These are phyloP conservation scores for Agrenia bidenticulata DNA, from an alignment of 2,888 invertebrate species.

Conservation along the genomic window DNA sequence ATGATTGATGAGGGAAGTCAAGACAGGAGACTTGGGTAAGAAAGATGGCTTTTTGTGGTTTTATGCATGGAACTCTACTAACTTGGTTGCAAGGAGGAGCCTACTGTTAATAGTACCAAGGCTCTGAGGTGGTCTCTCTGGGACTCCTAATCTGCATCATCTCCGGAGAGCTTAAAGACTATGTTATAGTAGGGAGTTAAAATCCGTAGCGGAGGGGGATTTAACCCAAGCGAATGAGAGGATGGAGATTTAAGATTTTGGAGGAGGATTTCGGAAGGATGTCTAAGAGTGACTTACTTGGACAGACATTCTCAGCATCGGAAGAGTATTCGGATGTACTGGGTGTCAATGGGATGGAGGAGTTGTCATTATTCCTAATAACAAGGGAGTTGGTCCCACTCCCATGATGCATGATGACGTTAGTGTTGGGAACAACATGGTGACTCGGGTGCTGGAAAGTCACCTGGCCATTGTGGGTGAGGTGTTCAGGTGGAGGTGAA, in stretches of 20 bases:
- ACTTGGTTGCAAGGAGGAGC: no score
- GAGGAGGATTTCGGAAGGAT: neutral
- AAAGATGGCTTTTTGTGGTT: no score
- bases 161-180: no score
- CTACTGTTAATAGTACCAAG: no score
- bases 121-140: no score
- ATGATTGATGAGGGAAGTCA: slow-evolving; percentile 32
- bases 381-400: slow-evolving; percentile 29
- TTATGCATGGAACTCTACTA: no score
- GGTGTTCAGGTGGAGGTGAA: slow-evolving; percentile 41
- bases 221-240: no score
- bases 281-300: slow-evolving; percentile 54
- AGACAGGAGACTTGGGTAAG: neutral
- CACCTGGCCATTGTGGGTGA: slow-evolving; percentile 24
- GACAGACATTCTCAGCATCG: slow-evolving; percentile 68
- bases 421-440: slow-evolving; percentile 39
- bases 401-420: slow-evolving; percentile 44
- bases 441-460: slow-evolving; percentile 18
- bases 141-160: no score
- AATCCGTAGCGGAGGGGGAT: no score
- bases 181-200: no score
- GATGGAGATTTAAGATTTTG: no score
- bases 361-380: slow-evolving; percentile 33
- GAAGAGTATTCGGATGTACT: slow-evolving; percentile 73
- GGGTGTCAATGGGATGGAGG: slow-evolving; percentile 61